Evolutionary conservation across 2,113 vertebrate species (phyloP), one percentile per base, ranked within the genome.

Genomic region (Gymnorhina tibicen): DNA sequence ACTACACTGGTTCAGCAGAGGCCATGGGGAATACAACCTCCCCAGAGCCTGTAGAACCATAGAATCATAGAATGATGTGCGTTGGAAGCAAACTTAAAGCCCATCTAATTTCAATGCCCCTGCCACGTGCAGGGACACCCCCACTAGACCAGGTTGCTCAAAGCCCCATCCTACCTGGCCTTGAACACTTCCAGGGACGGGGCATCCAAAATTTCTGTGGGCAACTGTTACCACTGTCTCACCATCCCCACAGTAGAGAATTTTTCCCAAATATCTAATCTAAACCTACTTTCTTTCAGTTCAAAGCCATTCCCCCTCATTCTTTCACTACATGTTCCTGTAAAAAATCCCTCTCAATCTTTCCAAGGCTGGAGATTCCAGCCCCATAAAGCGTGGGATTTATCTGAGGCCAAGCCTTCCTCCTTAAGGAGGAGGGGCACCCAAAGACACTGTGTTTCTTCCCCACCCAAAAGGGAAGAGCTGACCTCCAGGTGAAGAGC

Each of bases 1-100:
- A 22, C 27, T 33, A 3, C 0, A 0, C 30, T 63, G 4, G 5
- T 59, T 72, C 11, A 2, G 39, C 33, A 69, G 68, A 56, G 41
- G 20, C 52, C 8, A 2, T 20, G 23, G 16, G 52, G 58, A 66
- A 53, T 11, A 24, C 17, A 89, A 11, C 14, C 16, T 88, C 12
- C 6, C 6, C 26, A 66, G 37, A 70, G 37, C 21, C 35, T 28
- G 5, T 1, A 37, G 41, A 76, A 30, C 16, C 47, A 60, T 1
- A 15, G 35, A 62, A 35, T 12, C 30, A 41, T 5, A 8, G 21
- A 47, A 49, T 28, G 21, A 5, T 47, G 32, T 32, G 32, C 6
- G 2, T 21, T 63, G 35, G 41, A 56, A 70, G 18, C 3, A 12
- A 49, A 15, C 32, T 56, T 62, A 28, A 49, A 37, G 35, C 20